Evolutionary conservation across 2,888 invertebrate species (phyloP).

Genomic region (Ellobium chinense): DNA sequence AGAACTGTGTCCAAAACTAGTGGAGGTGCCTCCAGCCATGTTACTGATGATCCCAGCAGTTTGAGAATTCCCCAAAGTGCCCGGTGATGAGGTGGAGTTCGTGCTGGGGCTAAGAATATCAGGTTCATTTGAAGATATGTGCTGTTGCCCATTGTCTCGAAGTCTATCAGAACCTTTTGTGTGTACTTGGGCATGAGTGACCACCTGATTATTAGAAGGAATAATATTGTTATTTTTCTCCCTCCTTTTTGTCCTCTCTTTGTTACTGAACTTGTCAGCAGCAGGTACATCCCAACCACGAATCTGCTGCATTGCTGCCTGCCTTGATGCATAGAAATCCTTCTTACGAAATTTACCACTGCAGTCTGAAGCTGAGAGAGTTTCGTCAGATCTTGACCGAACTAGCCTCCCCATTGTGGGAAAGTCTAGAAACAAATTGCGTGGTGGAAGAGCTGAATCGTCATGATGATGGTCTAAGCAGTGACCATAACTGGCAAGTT

Average conservation of each 20-base stretch:
- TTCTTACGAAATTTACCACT: slow-evolving; percentile 84
- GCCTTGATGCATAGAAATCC: slow-evolving; percentile 70
- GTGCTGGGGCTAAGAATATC: slow-evolving; percentile 22
- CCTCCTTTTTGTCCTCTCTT: neutral
- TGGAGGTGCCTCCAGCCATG: too few species aligned
- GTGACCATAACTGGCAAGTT: slow-evolving; percentile 68
- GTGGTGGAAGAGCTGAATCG: slow-evolving; percentile 67
- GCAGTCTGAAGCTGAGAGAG: slow-evolving; percentile 81
- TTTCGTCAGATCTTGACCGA: slow-evolving; percentile 76
- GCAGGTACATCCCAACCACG: slow-evolving; percentile 70
- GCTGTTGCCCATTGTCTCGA: neutral
- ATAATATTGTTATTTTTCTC: slow-evolving; percentile 29
- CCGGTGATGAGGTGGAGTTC: slow-evolving; percentile 32
- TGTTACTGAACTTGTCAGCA: slow-evolving; percentile 39
- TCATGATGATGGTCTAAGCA: slow-evolving; percentile 74
- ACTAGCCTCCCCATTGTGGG: slow-evolving; percentile 70
- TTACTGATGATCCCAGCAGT: neutral
- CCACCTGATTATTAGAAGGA: slow-evolving; percentile 12
- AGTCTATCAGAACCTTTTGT: neutral
- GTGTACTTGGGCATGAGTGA: slow-evolving; percentile 38
- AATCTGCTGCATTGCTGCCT: slow-evolving; percentile 72
- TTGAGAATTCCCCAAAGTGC: neutral
- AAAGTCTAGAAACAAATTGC: slow-evolving; percentile 67
- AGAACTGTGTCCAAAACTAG: neutral
- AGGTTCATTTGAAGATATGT: neutral